Evolutionary conservation across 2,888 invertebrate genomes (phyloP), one percentile per base, ranked within the genome.

Genomic region (Lasioglossum morio): DNA sequence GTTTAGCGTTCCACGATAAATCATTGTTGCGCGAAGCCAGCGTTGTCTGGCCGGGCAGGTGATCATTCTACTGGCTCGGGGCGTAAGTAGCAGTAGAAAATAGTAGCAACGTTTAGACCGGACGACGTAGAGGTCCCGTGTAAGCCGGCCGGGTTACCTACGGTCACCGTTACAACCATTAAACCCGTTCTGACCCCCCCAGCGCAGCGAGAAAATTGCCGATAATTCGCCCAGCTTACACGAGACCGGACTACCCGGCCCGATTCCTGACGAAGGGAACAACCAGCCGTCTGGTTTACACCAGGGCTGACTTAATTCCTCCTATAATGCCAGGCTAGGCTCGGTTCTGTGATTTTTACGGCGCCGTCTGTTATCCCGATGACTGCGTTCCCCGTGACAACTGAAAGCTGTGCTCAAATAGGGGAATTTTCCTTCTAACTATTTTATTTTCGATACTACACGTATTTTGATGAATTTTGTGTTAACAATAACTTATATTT

Each of bases 81-180:
- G 10, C 23, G 70, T 23, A 40, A 78, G 57, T 27, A 63, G 19
- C 19, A 23, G 34, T 16, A 69, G 30, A 60, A 85, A 70, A 73
- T 72, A 79, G 14, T 53, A 66, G 72, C 57, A 60, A 72, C 75
- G 69, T 46, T 34, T 37, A 46, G 63, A 78, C 63, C 48, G 60
- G 16, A 12, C 23, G 46, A 70, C 23, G 53, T 23, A 53, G n/a
- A 60, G 60, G 60, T 60, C 60, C 27, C 27, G 12, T 76, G 78
- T 79, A 79, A 85, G 82, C 79, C 74, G 53, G 66, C 27, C 40
- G 53, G 80, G 87, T 87, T 80, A 76, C 72, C 76, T 63, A 78
- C 79, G 87, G 84, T 82, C 87, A 82, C 72, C 76, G 87, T 82
- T 87, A 88, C 87, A 80, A 73, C 87, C 78, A 76, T 87, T 82